Conservation (phyloP, 1,140 invertebrate genomes). For the Sarcophaga bullata region DNA sequence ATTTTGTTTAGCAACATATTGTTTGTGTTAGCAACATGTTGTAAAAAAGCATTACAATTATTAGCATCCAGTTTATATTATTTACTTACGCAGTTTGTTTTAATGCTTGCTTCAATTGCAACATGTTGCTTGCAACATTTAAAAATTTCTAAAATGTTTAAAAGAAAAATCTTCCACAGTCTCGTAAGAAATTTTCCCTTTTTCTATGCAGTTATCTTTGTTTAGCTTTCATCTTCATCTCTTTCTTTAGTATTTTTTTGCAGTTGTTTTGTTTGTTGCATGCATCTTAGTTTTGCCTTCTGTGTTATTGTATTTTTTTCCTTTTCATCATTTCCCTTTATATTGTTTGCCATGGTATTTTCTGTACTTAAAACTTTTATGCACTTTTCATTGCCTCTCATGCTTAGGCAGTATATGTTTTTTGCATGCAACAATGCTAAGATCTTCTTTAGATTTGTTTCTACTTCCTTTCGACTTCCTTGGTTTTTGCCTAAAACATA, state of each 20-base stretch:
- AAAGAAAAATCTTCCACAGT: neutral
- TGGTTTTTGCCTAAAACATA: neutral
- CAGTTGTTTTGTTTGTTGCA: neutral
- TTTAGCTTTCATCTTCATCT: neutral
- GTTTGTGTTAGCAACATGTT: too few species aligned
- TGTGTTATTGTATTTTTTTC: neutral
- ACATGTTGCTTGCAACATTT: neutral
- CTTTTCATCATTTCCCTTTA: neutral
- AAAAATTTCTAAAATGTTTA: neutral
- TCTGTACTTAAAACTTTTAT: conserved; percentile 19
- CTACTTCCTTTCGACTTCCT: neutral
- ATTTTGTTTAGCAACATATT: too few species aligned
- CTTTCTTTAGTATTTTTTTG: neutral
- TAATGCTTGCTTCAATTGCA: neutral
- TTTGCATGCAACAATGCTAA: neutral
- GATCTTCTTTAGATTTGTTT: neutral
- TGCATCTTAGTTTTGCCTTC: neutral
- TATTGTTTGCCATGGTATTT: neutral
- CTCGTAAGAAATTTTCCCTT: neutral
- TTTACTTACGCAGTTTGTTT: too few species aligned
- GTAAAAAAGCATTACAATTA: too few species aligned
- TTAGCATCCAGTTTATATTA: too few species aligned
- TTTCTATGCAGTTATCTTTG: neutral
- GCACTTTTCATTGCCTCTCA: neutral
- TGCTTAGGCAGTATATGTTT: neutral